A percentile compares a stretch with the other conserved stretches of the same genome.
These are phyloP conservation scores for Camponotus fellah DNA, from an alignment of 2,888 invertebrate genomes.

Conservation along the genomic window DNA sequence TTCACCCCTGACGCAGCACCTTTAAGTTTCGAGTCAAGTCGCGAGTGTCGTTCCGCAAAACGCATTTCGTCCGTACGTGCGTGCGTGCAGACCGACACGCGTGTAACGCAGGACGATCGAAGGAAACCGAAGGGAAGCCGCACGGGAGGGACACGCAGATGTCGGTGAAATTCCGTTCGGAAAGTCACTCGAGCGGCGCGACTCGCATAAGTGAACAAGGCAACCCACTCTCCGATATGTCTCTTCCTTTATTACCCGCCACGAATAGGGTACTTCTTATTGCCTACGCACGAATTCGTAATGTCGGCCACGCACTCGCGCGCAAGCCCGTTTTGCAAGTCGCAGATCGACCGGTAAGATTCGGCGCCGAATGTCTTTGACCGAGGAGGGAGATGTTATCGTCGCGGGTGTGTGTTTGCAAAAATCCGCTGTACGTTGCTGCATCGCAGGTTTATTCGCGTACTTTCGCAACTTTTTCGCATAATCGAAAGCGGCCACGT, in stretches of 20 bases:
- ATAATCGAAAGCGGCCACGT: conserved; percentile 43
- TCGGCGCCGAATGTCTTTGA: conserved; percentile 24
- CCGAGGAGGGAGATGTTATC: conserved; percentile 38
- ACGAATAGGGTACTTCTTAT: conserved; percentile 72
- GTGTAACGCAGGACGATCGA: conserved; percentile 65
- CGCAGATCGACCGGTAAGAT: conserved; percentile 55
- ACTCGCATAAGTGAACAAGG: conserved; percentile 85
- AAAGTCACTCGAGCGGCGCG: conserved; percentile 84
- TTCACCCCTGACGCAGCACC: conserved; percentile 82
- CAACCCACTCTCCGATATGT: conserved; percentile 83
- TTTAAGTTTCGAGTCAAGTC: conserved; percentile 72
- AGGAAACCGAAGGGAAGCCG: conserved; percentile 79
- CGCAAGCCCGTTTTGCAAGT: conserved; percentile 31
- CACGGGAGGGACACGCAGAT: conserved; percentile 81
- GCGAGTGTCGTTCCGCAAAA: conserved; percentile 62
- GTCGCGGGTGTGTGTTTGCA: conserved; percentile 23
- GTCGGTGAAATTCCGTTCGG: conserved; percentile 85
- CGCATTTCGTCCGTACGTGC: conserved; percentile 67
- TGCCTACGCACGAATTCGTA: conserved; percentile 65
- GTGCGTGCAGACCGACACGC: conserved; percentile 61
- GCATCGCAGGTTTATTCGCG: conserved; percentile 8
- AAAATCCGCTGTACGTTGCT: conserved; percentile 44
- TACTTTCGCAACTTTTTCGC: conserved; percentile 45
- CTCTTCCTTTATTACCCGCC: conserved; percentile 81
- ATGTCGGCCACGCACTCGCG: conserved; percentile 48